Conservation (phyloP, 2,797 vertebrate species). For the Halcyon badia region DNA sequence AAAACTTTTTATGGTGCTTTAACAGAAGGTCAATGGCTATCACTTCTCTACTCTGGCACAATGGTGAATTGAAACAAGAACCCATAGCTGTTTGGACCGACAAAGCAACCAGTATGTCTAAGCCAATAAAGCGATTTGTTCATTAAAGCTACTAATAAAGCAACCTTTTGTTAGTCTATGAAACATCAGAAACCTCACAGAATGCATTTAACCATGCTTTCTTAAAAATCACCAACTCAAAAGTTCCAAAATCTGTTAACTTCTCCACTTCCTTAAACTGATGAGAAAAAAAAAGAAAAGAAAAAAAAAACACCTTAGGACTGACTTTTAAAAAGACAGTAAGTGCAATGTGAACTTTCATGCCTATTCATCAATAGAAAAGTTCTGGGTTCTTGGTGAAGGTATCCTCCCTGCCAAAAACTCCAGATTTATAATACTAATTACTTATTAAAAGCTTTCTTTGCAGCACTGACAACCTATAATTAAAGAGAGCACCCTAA, state of each 20-base stretch:
- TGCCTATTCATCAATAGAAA: not conserved
- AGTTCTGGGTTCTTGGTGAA: not conserved
- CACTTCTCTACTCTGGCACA: conserved; percentile 83
- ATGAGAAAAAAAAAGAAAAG: not conserved
- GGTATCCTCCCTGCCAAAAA: not conserved
- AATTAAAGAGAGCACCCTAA: not conserved
- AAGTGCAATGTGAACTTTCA: not conserved
- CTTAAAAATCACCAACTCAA: conserved; percentile 67
- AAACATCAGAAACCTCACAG: conserved; percentile 82
- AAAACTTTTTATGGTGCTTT: conserved; percentile 84
- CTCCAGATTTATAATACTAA: not conserved
- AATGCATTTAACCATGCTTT: conserved; percentile 75
- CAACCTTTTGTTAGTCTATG: conserved; percentile 85
- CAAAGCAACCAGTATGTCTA: conserved; percentile 87
- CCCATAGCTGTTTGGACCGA: conserved; percentile 81
- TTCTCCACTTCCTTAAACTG: conserved; percentile 62
- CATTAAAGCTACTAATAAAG: conserved; percentile 86
- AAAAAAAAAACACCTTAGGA: not conserved
- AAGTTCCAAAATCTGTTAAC: conserved; percentile 66
- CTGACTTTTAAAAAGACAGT: not conserved
- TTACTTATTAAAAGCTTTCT: not conserved
- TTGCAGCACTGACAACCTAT: not conserved
- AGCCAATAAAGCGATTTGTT: conserved; percentile 85
- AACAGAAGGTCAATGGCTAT: conserved; percentile 85
- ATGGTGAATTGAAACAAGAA: conserved; percentile 86